Evolutionary conservation across 2,113 vertebrate species (phyloP).

Genomic region (Oreochromis aureus): DNA sequence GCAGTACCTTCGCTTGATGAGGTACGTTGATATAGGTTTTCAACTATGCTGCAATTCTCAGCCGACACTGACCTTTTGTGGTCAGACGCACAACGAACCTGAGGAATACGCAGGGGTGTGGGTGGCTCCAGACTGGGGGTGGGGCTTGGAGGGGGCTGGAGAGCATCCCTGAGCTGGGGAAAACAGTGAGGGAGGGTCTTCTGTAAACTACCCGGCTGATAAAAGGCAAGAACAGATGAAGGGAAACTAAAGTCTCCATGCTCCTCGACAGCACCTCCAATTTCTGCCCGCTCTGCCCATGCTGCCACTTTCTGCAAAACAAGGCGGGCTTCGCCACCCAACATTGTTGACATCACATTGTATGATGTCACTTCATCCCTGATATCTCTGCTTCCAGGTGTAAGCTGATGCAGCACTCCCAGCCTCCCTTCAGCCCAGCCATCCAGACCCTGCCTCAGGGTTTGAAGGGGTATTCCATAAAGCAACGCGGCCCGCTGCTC

Average conservation of each 20-base stretch:
- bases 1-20: constrained; percentile 39
- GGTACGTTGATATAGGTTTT: constrained; percentile 44
- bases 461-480: constrained; percentile 98
- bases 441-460: constrained; percentile 90
- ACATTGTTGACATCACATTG: constrained; percentile 47
- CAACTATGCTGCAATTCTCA: constrained; percentile 28
- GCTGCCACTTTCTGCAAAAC: constrained; percentile 93
- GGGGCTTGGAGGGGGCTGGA: constrained; percentile 56
- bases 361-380: constrained; percentile 81
- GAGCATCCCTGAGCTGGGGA: constrained; percentile 85
- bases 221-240: constrained; percentile 36
- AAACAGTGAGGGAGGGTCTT: constrained; percentile 69
- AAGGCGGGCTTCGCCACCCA: constrained; percentile 85
- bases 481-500: constrained; percentile 97
- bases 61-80: constrained; percentile 23
- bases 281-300: constrained; percentile 76
- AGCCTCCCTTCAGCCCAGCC: constrained; percentile 85
- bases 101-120: constrained; percentile 61
- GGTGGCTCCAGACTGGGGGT: constrained; percentile 46
- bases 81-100: constrained; percentile 55
- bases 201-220: constrained; percentile 30
- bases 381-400: constrained; percentile 73
- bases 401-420: constrained; percentile 80
- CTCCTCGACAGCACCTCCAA: constrained; percentile 72
- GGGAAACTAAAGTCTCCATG: constrained; percentile 55